Base-by-base conservation (phyloP, 2,113 vertebrate genomes). In the Leucoraja erinaceus region DNA sequence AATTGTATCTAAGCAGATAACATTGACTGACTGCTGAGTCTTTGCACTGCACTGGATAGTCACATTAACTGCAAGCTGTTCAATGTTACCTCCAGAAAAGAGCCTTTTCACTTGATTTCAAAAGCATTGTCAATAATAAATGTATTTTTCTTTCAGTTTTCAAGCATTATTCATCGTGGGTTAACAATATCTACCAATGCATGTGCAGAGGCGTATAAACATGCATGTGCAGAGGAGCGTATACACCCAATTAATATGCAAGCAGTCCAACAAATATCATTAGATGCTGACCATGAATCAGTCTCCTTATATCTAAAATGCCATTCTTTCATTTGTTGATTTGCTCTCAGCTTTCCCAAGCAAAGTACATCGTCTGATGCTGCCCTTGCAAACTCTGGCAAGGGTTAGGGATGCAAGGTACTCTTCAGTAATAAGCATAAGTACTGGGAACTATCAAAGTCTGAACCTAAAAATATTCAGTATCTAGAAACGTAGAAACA, bases 1-100 rank as follows among this genome's bases (percentile, higher is more conserved):
- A 47, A 72, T 70, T 91, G 68, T 91, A 91, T 91, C 90, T 91
- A 54, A 38, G 31, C 68, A 91, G 90, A 91, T 72, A 91, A 72
- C 38, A 47, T 47, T 91, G 33, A 70, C 66, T 38, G 90, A 72
- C 90, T 91, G 90, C 90, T 72, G 66, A 91, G 90, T 74, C 90
- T 91, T 38, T 91, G 10, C 90, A 72, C 31, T 47, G 68, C 68
- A 72, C 90, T 54, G 90, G 66, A 72, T 91, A 54, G 90, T 47
- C 66, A 68, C 68, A 72, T 74, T 91, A 72, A 54, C 90, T 38
- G 22, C 90, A 14, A 54, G 90, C 68, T 91, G 38, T 74, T 91
- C 70, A 72, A 72, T 25, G 72, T 70, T 91, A 91, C 90, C 68
- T 74, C 38, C 28, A 10, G 3, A 70, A 54, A 91, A 91, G 68